These are phyloP conservation scores for Mystacides longicornis DNA, from an alignment of 2,888 invertebrate species.

Conservation along the genomic window DNA sequence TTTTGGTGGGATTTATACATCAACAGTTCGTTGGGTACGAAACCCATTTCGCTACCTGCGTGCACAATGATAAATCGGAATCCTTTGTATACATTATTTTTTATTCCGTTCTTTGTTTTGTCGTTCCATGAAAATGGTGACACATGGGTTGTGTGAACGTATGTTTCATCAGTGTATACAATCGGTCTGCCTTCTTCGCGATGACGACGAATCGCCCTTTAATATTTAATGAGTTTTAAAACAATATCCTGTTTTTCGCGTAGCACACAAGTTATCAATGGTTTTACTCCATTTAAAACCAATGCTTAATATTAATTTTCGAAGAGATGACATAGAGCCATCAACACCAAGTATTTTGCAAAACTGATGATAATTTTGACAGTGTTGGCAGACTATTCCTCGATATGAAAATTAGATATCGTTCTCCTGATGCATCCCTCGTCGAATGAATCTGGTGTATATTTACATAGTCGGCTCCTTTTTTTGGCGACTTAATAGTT, in stretches of 20 bases:
- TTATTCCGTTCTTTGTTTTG: slow-evolving; percentile 10
- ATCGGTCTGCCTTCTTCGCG: slow-evolving; percentile 20
- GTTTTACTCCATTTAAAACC: slow-evolving; percentile 17
- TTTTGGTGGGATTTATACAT: slow-evolving; percentile 8
- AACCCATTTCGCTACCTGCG: slow-evolving; percentile 27
- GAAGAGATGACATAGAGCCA: slow-evolving; percentile 9
- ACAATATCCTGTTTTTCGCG: slow-evolving; percentile 17
- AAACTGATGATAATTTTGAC: slow-evolving; percentile 5
- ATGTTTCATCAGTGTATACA: slow-evolving; percentile 23
- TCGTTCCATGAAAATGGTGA: slow-evolving; percentile 16
- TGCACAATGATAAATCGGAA: slow-evolving; percentile 23
- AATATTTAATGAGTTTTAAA: slow-evolving; percentile 18
- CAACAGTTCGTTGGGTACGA: slow-evolving; percentile 17
- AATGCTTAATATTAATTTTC: slow-evolving; percentile 6
- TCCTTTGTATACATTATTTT: slow-evolving; percentile 23
- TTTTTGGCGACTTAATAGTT: background rate
- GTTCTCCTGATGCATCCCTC: slow-evolving; percentile 7
- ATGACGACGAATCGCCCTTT: slow-evolving; percentile 18
- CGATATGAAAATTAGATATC: slow-evolving; percentile 18
- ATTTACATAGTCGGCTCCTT: background rate
- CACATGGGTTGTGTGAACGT: slow-evolving; percentile 20
- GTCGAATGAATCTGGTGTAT: background rate
- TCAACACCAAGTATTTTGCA: slow-evolving; percentile 10
- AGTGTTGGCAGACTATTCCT: slow-evolving; percentile 20
- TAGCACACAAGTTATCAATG: slow-evolving; percentile 17